Base-by-base conservation (phyloP, 35 echinoderm and acorn worm species). In the Apostichopus californicus region DNA sequence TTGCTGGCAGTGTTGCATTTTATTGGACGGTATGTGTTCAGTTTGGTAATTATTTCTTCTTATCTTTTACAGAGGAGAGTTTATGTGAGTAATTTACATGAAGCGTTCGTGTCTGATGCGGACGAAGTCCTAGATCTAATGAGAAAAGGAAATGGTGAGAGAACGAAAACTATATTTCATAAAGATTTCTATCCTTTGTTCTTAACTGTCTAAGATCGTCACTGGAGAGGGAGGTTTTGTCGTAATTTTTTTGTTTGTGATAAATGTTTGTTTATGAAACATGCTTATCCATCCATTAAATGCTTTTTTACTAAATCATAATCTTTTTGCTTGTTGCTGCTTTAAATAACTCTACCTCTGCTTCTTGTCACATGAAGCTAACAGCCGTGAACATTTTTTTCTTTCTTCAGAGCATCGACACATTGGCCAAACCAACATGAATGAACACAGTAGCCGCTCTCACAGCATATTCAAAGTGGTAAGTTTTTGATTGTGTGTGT, bases 391-490 rank as follows among this genome's bases (percentile, higher is more conserved):
- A 46, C 2, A 2, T 46, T 46, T 46, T 3, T 46, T 46, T 46
- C 2, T 3, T n/a, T 75, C 57, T 75, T 54, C 92, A 95, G 96
- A 87, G 11, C 82, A 86, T 63, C 75, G 96, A 26, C 96, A 98
- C 55, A 81, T 95, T 2, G 96, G 94, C 7, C 83, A 91, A 21
- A 98, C 96, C 17, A 95, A 98, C 82, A 98, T 98, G 96, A 98
- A 98, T 55, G 96, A 98, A 86, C 93, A 95, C 59, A 96, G 94
- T 71, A 96, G 94, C 24, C 86, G 96, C 9, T 98, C 96, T 12
- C 96, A 98, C 81, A 95, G 91, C 26, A 98, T 98, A 55, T 98
- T 98, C 77, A 92, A 93, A 61, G 94, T 98, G 64, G 96, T 97
- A 88, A 86, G 94, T 93, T 46, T 46, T 46, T 1, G n/a, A n/a